These are phyloP conservation scores for Drosophila stalkeri DNA, from an alignment of 2,888 invertebrate species.

Conservation along the genomic window DNA sequence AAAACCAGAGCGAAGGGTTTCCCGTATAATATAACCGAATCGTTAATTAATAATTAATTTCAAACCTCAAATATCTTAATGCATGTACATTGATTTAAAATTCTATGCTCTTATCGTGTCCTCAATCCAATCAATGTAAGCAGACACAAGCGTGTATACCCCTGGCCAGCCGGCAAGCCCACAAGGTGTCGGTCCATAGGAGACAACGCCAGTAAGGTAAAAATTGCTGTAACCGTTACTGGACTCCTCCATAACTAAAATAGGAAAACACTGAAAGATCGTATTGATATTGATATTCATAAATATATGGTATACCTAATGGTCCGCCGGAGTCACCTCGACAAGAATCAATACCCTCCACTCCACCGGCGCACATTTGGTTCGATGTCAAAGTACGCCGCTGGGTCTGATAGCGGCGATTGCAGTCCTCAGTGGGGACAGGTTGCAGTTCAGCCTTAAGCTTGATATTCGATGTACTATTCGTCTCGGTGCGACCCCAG, in stretches of 20 bases:
- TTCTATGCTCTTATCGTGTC: constrained; percentile 75
- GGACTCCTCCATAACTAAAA: constrained; percentile 84
- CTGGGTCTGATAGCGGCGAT: constrained; percentile 85
- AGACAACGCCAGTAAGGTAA: constrained; percentile 87
- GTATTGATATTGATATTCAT: neutral
- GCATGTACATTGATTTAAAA: neutral
- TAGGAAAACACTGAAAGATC: neutral
- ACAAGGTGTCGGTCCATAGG: constrained; percentile 88
- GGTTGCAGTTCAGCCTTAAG: constrained; percentile 86
- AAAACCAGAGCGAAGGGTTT: neutral
- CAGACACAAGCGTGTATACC: constrained; percentile 87
- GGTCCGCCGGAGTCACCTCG: constrained; percentile 88
- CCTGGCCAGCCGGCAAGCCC: constrained; percentile 88
- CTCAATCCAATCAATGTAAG: constrained; percentile 87
- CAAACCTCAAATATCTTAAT: neutral
- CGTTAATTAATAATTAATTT: constrained; percentile 7
- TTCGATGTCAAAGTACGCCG: constrained; percentile 84
- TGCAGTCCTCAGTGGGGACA: constrained; percentile 86
- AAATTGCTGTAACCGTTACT: constrained; percentile 85
- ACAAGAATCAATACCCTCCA: constrained; percentile 86
- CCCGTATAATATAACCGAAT: neutral
- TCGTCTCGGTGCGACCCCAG: constrained; percentile 88
- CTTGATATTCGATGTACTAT: constrained; percentile 86
- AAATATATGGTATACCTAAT: constrained; percentile 32
- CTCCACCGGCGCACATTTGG: constrained; percentile 88